Evolutionary conservation across 2,888 invertebrate species (phyloP), one percentile per base, ranked within the genome.

Genomic region (Eristalis intricaria): DNA sequence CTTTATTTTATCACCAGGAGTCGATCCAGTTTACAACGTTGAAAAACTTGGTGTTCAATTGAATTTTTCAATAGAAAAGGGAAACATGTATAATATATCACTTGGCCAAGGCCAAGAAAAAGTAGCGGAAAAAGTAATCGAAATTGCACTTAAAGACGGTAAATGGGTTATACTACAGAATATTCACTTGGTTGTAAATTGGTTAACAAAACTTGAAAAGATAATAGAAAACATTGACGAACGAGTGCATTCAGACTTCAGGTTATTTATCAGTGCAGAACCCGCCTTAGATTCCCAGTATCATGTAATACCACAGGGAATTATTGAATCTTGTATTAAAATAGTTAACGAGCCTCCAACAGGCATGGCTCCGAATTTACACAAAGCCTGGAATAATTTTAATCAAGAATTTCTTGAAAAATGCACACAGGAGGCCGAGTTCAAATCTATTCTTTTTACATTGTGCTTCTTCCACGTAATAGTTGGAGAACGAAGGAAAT

Each of bases 321-420:
- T 99, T 89, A 93, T 99, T 64, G 98, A 99, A 92, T 96, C 98
- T 0, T 97, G 98, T 0, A 97, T 99, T 90, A 99, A 99, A 94
- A 98, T 99, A 84, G 98, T 99, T 2, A 99, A 99, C 91, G 99
- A 99, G 92, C 98, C 99, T 0, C 99, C 99, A 0, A 97, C 97
- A 2, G 99, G 99, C 15, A 98, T 99, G 97, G 95, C 96, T 92
- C 98, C 98, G 2, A 99, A 99, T 93, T 94, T 99, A 61, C 98
- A 98, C 92, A 98, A 98, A 94, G 96, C 98, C 3, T 94, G 99
- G 90, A 97, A 98, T 91, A 98, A 97, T 94, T 99, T 98, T 93
- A 96, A 94, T 89, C 98, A 98, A 93, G 98, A 98, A 91, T 97
- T 97, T 0, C 93, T 98, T 74, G 99, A 98, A 91, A 96, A 97